Percentiles rank a stretch among this genome's conserved stretches.
Evolutionary conservation across 2,113 vertebrate species (phyloP).

Genomic region (Crotalus horridus): DNA sequence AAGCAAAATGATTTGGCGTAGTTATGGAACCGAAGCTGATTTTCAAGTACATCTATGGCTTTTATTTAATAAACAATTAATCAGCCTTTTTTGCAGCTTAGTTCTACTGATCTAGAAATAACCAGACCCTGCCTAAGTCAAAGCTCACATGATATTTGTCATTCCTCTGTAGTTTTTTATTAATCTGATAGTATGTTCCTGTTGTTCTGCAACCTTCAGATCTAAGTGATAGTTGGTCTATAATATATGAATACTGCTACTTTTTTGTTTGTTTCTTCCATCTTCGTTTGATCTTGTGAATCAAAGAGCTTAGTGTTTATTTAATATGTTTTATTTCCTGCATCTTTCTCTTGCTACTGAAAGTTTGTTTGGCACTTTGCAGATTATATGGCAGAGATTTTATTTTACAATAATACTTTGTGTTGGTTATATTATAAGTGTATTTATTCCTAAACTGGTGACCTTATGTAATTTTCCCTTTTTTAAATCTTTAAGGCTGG

Average conservation of each 20-base stretch:
- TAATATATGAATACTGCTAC: not conserved
- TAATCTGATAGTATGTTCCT: slow-evolving; percentile 25
- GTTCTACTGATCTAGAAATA: slow-evolving; percentile 18
- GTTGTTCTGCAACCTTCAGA: slow-evolving; percentile 20
- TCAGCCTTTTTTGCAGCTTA: not conserved
- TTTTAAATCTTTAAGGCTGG: not conserved
- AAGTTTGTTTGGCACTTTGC: not conserved
- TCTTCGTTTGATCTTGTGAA: not conserved
- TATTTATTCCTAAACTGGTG: not conserved
- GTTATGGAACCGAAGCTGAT: not conserved
- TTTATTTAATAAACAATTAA: slow-evolving; percentile 17
- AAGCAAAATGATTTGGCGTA: not conserved
- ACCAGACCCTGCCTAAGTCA: not conserved
- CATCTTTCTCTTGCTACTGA: not conserved
- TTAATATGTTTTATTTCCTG: not conserved
- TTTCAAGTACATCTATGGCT: not conserved
- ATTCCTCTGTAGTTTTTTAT: slow-evolving; percentile 19
- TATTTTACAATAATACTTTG: not conserved
- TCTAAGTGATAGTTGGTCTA: not conserved
- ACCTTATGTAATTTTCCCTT: not conserved
- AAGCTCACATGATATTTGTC: slow-evolving; percentile 20
- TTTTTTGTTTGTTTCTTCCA: not conserved
- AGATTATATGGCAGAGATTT: not conserved
- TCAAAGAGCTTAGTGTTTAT: not conserved
- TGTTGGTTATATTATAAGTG: not conserved